A percentile compares a stretch with the other conserved stretches of the same genome.
phyloP scores from a whole-genome alignment of 2,888 invertebrate species.

The Leucania comma region DNA sequence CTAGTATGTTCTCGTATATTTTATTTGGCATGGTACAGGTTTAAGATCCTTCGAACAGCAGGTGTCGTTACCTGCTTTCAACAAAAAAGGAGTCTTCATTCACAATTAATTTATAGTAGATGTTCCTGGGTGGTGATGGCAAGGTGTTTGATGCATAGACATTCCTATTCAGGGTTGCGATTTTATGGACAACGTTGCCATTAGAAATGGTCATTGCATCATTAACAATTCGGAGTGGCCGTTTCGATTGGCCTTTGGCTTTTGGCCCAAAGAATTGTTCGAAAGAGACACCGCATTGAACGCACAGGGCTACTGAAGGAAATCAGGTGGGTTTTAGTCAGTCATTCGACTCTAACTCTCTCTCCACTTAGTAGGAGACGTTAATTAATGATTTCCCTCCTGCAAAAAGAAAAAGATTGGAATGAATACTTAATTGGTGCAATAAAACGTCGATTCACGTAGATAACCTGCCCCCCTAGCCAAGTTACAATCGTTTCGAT shows the following conservation, averaged over 20 bases:
- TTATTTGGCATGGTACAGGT: not conserved
- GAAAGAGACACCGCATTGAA: too few species aligned
- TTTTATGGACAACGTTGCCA: not conserved
- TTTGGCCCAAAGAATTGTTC: too few species aligned
- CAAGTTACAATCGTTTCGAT: too few species aligned
- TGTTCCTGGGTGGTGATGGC: conserved; percentile 25
- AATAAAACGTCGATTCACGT: too few species aligned
- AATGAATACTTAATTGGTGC: too few species aligned
- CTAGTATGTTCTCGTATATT: not conserved
- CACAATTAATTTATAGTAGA: conserved; percentile 6
- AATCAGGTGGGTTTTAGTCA: too few species aligned
- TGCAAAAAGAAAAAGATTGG: too few species aligned
- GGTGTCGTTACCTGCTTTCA: conserved; percentile 56
- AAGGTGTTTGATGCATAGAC: conserved; percentile 23
- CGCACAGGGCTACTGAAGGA: too few species aligned
- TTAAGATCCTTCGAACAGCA: conserved; percentile 27
- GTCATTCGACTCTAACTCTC: too few species aligned
- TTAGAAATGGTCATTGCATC: not conserved
- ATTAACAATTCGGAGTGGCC: not conserved
- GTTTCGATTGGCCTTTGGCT: not conserved
- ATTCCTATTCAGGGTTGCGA: not conserved
- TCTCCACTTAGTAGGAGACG: too few species aligned
- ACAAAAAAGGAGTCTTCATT: conserved; percentile 54
- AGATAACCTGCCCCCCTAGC: too few species aligned
- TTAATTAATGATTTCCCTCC: too few species aligned